Base-by-base conservation (phyloP, 2,888 invertebrate species). In the Meteorus cinctellus region DNA sequence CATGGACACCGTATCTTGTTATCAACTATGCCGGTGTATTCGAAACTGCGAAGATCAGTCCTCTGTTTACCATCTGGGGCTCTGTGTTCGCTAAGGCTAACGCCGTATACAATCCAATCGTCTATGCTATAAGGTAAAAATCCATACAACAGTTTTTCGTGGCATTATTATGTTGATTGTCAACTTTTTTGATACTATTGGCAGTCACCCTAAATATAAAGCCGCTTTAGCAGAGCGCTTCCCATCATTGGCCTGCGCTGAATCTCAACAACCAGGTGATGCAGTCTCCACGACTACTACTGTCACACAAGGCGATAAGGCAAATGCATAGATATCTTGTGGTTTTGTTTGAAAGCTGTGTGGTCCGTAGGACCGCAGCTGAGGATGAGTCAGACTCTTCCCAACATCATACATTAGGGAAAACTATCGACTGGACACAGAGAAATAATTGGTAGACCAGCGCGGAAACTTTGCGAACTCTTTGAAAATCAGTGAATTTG, bases 31-130 rank as follows among this genome's bases (percentile, higher is more conserved):
- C 94, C 79, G 96, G 96, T 62, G 93, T 96, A 74, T 96, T 96
- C 86, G 94, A 95, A 84, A 92, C 92, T 75, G 91, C 92, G 62
- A 93, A 92, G 66, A 93, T 96, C 83, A 95, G 92, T 81, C 96
- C 96, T 19, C 91, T 96, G 81, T 94, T 94, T 81, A 96, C 96
- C 74, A 96, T 96, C 89, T 96, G 96, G 95, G 96, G 96, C 72
- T 96, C 97, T 48, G 92, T 97, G 82, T 97, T 97, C 88, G 97
- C 97, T 77, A 98, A 98, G 90, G 95, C 96, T 79, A 96, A 96
- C 84, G 96, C 96, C 80, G 95, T 95, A 78, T 96, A 96, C 91
- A 97, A 97, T 90, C 96, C 96, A 31, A 96, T 96, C 88, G 96
- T 97, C 81, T 97, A 97, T 88, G 96, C 96, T 83, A 96, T 96